phyloP scores from a whole-genome alignment of 2,888 invertebrate species.

The Escarpia spicata region DNA sequence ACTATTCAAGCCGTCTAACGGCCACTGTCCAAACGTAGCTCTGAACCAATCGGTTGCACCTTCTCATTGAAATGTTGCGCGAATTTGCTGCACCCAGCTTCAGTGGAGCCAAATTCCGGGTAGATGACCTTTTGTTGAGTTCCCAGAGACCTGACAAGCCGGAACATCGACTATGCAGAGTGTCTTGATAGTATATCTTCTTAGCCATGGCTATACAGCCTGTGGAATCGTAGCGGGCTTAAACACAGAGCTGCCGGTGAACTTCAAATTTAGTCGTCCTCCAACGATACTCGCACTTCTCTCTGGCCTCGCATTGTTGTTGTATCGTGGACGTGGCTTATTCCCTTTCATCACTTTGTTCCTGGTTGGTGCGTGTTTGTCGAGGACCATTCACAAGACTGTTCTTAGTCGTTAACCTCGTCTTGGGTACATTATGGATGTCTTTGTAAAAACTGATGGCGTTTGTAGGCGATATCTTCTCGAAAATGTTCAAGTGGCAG shows the following conservation, averaged over 20 bases:
- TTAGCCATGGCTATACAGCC: not conserved
- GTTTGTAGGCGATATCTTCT: not conserved
- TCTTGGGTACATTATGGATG: not conserved
- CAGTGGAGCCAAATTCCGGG: not conserved
- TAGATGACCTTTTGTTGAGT: not conserved
- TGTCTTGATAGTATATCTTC: not conserved
- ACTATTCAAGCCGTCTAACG: too few species aligned
- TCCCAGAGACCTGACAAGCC: not conserved
- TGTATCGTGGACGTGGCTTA: not conserved
- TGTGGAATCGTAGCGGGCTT: too few species aligned
- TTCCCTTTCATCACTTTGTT: not conserved
- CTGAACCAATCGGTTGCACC: not conserved
- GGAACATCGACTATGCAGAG: not conserved
- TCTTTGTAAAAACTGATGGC: not conserved
- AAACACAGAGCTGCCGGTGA: too few species aligned
- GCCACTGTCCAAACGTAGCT: not conserved
- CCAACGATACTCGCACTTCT: too few species aligned
- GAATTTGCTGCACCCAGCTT: not conserved
- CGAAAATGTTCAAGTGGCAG: not conserved
- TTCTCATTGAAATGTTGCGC: not conserved
- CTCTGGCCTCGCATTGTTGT: too few species aligned
- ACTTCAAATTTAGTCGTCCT: too few species aligned
- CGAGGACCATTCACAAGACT: not conserved
- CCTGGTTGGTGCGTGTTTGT: not conserved
- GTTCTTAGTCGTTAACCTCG: not conserved